Percentiles rank a stretch among this genome's conserved stretches.
Conservation (phyloP, 2,113 vertebrate species). For the Corapipo altera region DNA sequence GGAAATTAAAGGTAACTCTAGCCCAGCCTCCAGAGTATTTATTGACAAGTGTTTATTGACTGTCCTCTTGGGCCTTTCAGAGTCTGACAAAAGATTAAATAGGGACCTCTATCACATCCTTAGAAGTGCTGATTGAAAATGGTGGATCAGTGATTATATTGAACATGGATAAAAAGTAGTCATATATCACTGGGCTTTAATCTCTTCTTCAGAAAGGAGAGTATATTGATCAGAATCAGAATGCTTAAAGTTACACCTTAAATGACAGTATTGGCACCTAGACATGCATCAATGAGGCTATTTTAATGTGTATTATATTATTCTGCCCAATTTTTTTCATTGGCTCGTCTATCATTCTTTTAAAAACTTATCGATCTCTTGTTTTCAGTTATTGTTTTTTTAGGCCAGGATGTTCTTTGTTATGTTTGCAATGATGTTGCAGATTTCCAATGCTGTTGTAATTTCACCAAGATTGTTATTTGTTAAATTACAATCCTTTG, state of each 20-base stretch:
- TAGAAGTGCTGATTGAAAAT: slow-evolving; percentile 35
- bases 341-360: slow-evolving; percentile 25
- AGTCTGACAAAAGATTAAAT: neutral
- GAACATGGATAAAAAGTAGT: slow-evolving; percentile 5
- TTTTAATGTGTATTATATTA: slow-evolving; percentile 11
- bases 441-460: neutral
- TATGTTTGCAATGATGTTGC: neutral
- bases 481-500: neutral
- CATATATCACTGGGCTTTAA: slow-evolving; percentile 38
- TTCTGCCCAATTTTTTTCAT: slow-evolving; percentile 35
- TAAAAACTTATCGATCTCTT: neutral
- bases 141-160: neutral
- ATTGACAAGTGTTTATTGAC: slow-evolving; percentile 1
- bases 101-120: neutral
- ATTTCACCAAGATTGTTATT: neutral
- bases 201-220: slow-evolving; percentile 35
- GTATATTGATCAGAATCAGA: slow-evolving; percentile 56
- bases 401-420: neutral
- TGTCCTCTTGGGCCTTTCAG: neutral
- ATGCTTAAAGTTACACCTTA: slow-evolving; percentile 28
- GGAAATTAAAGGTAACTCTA: neutral
- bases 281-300: slow-evolving; percentile 20
- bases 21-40: neutral
- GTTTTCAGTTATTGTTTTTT: neutral
- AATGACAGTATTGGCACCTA: slow-evolving; percentile 42